Evolutionary conservation across 2,113 vertebrate species (phyloP).

Genomic region (Jaculus jaculus): DNA sequence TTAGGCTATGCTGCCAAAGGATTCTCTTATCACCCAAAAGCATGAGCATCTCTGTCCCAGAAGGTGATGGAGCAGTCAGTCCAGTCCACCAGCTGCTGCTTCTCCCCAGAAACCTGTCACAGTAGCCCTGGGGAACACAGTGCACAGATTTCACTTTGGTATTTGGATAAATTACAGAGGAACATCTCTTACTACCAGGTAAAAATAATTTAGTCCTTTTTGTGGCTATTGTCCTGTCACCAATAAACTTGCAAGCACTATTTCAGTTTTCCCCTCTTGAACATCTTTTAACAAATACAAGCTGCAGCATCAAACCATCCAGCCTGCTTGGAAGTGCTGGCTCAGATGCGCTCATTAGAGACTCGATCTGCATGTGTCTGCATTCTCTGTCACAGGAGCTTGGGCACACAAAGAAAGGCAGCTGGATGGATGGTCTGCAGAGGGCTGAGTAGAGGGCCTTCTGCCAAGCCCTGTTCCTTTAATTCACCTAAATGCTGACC

Average conservation of each 20-base stretch:
- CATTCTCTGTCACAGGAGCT: not conserved
- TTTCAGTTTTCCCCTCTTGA: constrained; percentile 51
- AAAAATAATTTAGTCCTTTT: constrained; percentile 67
- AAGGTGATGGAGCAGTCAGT: not conserved
- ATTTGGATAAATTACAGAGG: constrained; percentile 43
- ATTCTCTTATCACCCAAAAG: not conserved
- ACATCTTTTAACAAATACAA: constrained; percentile 60
- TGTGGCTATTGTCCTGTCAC: constrained; percentile 45
- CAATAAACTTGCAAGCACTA: constrained; percentile 16
- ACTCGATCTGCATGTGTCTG: not conserved
- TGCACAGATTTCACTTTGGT: not conserved
- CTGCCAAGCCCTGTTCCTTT: constrained; percentile 76
- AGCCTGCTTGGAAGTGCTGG: constrained; percentile 25
- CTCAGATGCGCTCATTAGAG: constrained; percentile 61
- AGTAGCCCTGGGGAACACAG: not conserved
- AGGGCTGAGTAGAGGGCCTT: constrained; percentile 50
- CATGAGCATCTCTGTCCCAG: not conserved
- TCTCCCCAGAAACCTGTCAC: not conserved
- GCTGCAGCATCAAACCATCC: not conserved
- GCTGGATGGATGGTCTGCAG: constrained; percentile 60
- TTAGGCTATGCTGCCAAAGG: not conserved
- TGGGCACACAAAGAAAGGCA: constrained; percentile 62
- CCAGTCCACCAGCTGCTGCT: not conserved
- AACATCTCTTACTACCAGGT: constrained; percentile 41
- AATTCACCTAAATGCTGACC: constrained; percentile 78